These are phyloP conservation scores for Acutogordius australiensis DNA, from an alignment of 2,888 invertebrate species.

Conservation along the genomic window DNA sequence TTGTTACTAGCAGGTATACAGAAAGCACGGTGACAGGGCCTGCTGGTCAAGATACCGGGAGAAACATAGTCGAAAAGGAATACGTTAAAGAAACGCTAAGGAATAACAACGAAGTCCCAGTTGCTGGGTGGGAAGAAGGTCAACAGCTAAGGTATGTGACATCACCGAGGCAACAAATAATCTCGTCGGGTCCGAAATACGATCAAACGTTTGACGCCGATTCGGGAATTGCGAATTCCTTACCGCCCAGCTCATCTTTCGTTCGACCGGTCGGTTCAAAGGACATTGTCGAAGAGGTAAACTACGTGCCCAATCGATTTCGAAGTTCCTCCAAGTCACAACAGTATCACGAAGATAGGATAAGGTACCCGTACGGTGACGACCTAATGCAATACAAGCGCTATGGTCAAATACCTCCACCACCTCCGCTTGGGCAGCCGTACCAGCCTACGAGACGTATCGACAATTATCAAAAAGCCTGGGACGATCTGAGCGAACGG, in stretches of 20 bases:
- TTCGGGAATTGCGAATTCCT: not conserved
- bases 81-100: not conserved
- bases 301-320: not conserved
- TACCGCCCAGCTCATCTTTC: not conserved
- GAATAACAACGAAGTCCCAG: not conserved
- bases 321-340: not conserved
- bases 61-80: not conserved
- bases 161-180: not conserved
- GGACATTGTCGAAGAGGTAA: not conserved
- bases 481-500: not conserved
- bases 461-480: not conserved
- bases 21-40: not conserved
- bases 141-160: too few species aligned
- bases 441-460: not conserved
- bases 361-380: too few species aligned
- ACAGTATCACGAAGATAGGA: not conserved
- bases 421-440: not conserved
- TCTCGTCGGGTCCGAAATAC: not conserved
- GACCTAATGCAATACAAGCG: not conserved
- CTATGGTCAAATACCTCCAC: not conserved
- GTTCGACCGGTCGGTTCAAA: not conserved
- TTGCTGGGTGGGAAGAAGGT: too few species aligned
- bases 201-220: not conserved
- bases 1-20: not conserved
- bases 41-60: not conserved